Base-by-base conservation (phyloP, 2,113 vertebrate species). In the Megaceryle maxima region DNA sequence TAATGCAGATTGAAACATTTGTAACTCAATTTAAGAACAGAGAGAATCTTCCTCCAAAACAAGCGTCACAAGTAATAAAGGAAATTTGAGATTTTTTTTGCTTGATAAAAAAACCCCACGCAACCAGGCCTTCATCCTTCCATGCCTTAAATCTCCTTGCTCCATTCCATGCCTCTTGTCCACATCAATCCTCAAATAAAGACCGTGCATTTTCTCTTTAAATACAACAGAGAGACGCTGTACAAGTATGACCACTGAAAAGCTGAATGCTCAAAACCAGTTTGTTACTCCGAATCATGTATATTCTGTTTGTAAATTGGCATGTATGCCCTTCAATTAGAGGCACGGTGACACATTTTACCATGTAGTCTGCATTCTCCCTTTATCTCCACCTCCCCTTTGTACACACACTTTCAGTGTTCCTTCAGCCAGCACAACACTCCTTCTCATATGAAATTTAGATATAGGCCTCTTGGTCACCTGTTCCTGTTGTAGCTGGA, bases 401-500 rank as follows among this genome's bases (percentile, higher is more conserved):
- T 37, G 37, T 37, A 37, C 37, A 37, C 37, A 37, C 37, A 37
- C 37, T 37, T 84, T 83, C 67, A 5, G 50, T 14, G 79, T 57
- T 95, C 79, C 90, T 95, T 77, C 72, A 90, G 83, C 50, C 44
- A 5, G 5, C 55, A 48, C 67, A 70, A 69, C 0, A 1, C 57
- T 94, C 24, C 62, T 93, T 62, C 74, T 93, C 44, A 11, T 57
- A 83, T 78, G 87, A 96, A 88, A 94, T 93, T 93, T 96, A 94
- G 88, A 85, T 95, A 69, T 77, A 87, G 87, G 82, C 62, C 51
- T 88, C 87, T 95, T 93, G 95, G 94, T 96, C 96, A 97, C 48
- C 69, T 88, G 83, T 93, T 96, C 83, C 92, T 90, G 76, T 93
- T 94, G 92, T 51, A 60, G 51, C 37, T 37, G 8, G 37, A 37